Base-by-base conservation (phyloP, 2,797 vertebrate genomes). In the Apodemus agrarius region DNA sequence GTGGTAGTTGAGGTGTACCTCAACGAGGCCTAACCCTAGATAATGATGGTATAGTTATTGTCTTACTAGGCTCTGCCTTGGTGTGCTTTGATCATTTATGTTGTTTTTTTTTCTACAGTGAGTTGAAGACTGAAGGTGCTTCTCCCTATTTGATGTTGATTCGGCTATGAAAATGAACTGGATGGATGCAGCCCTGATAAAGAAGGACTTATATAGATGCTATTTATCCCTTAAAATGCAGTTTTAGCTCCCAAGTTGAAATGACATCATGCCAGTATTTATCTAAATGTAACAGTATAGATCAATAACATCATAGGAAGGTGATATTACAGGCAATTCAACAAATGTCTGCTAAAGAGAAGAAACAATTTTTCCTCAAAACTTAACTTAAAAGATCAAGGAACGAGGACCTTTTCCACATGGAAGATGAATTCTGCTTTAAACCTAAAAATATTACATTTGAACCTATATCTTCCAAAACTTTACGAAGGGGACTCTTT, bases 141-240 rank as follows among this genome's bases (percentile, higher is more conserved):
- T 87, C 97, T 13, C 98, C 98, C 1, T 98, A 98, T 79, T 0
- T 94, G 91, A 92, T 98, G 98, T 75, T 98, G 65, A 72, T 92
- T 57, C 97, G 96, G 76, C 88, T 98, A 1, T 96, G 95, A 93
- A 98, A 98, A 37, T 98, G 96, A 96, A 63, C 84, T 37, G 93
- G 37, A 57, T 89, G 24, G 19, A 49, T 54, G 65, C 49, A 94
- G 1, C 75, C 92, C 31, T 29, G 31, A 72, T 72, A 80, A 43
- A 59, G 22, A 89, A 79, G 54, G 54, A 61, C 40, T 40, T 40
- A 0, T 12, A 2, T 34, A 74, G 63, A 19, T 81, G 79, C 91
- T 76, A 75, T 81, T 86, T 93, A 88, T 90, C 88, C 72, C 37
- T 78, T 67, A 37, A 90, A 91, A 63, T 37, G 82, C 9, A 80